phyloP scores from a whole-genome alignment of 37 sponge, comb jelly and placozoan species.

The Tethya wilhelma region DNA sequence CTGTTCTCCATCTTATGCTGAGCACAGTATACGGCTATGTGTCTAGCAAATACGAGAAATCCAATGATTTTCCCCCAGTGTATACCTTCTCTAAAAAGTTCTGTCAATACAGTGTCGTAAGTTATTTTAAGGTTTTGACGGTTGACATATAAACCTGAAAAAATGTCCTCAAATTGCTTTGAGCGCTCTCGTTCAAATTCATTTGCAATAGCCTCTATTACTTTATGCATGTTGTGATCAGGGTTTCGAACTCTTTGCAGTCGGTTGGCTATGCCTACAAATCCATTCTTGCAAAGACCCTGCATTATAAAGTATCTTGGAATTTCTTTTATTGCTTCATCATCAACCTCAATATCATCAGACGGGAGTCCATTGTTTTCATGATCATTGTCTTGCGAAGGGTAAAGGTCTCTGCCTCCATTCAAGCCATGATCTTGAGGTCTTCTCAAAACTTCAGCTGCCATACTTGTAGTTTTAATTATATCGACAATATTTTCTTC shows the following conservation, averaged over 20 bases:
- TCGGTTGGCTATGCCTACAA: constrained; percentile 8
- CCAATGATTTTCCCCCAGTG: constrained; percentile 75
- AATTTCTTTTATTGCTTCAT: neutral
- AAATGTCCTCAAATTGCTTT: constrained; percentile 60
- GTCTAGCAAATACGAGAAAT: constrained; percentile 61
- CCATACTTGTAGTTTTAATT: too few species aligned
- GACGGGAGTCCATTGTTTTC: neutral
- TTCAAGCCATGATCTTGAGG: neutral
- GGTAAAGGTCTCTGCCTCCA: neutral
- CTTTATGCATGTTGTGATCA: neutral
- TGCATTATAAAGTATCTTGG: constrained; percentile 25
- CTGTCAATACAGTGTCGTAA: constrained; percentile 33
- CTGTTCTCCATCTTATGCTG: constrained; percentile 10
- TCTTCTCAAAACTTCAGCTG: neutral
- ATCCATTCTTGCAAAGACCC: constrained; percentile 11
- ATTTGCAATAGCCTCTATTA: constrained; percentile 4
- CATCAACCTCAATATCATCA: neutral
- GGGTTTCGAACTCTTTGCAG: neutral
- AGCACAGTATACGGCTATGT: constrained; percentile 56
- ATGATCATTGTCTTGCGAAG: neutral
- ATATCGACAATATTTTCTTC: too few species aligned
- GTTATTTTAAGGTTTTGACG: constrained; percentile 30
- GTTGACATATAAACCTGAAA: constrained; percentile 20
- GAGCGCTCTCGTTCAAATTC: constrained; percentile 35
- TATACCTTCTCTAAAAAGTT: constrained; percentile 58